Base-by-base conservation (phyloP, 1,140 invertebrate species). In the Bombus haemorrhoidalis region DNA sequence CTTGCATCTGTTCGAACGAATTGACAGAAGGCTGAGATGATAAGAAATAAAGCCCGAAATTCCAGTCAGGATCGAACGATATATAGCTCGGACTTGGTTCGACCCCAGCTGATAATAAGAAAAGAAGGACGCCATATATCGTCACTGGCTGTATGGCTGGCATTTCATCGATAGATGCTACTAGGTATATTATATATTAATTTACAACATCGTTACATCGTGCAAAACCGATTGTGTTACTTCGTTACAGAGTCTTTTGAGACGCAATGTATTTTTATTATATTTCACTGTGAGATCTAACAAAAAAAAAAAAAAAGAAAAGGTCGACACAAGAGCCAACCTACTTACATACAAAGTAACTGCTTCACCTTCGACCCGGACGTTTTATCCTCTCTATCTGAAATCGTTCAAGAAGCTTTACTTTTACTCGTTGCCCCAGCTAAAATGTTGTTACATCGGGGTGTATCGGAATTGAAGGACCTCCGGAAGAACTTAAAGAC, bases 391-490 rank as follows among this genome's bases (percentile, higher is more conserved):
- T 13, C 8, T 10, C 32, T 47, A 57, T 71, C 28, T 57, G 15
- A 39, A 77, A 39, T 39, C 34, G 75, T 77, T 77, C 34, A 25
- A 62, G 75, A 62, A 74, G 37, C 43, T 74, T 39, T 32, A 53
- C 43, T 78, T 66, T n/a, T 47, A 41, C 39, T 22, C n/a, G 13
- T 9, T 43, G 39, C 32, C 28, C 80, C 1, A 41, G 28, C 10
- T 37, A 13, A 57, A 69, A 68, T 37, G 62, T 66, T 57, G 81
- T 83, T 83, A 76, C 59, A 57, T 64, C 62, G 39, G 62, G n/a
- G n/a, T 72, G 47, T 32, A 75, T 64, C 62, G 71, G 57, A 82
- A 82, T 82, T 32, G 39, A 75, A 64, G 57, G n/a, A 75, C 28
- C n/a, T 71, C 59, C 3, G 39, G 37, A 34, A 72, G 39, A 43